Evolutionary conservation across 1,140 invertebrate genomes (phyloP), one percentile per base, ranked within the genome.

Genomic region (Drosophila ogumai): DNA sequence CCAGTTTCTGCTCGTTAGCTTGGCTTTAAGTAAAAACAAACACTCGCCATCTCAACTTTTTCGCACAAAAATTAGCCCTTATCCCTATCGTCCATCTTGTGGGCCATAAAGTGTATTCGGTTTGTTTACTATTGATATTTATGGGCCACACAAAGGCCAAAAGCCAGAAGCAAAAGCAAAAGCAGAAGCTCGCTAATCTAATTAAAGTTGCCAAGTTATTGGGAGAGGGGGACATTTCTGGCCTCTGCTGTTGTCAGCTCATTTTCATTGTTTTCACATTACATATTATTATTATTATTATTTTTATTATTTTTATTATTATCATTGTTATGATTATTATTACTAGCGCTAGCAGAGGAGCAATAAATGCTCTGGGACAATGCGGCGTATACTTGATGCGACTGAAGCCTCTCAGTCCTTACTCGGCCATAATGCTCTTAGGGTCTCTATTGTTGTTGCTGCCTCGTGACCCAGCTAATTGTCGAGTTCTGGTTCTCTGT

Each of bases 151-250:
- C 49, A 34, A 17, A 52, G 17, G 17, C 12, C 17, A 22, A 36
- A 22, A 25, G 34, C 2, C 17, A 32, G 32, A 6, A 54, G 3
- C 57, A 32, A 15, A 49, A 36, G 49, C 44, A 60, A 28, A 52
- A 52, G 58, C 17, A 32, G 32, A 19, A 49, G 41, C 46, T 40
- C 69, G 68, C 50, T 84, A 72, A 84, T 84, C 75, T 72, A 76
- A 84, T 84, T 84, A 84, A 79, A 82, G 69, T 76, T 64, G 50
- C 22, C 54, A 64, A 64, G 40, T 66, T 81, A 64, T 66, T 49
- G 8, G n/a, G 25, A 22, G 40, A 6, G 17, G 19, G 19, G 43
- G 34, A 55, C 52, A 36, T 9, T 15, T 22, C 15, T 13, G n/a
- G 36, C 12, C 52, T 28, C 44, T 61, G 55, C 32, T 22, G 36